phyloP scores from a whole-genome alignment of 2,888 invertebrate genomes.

The Tridacna gigas region DNA sequence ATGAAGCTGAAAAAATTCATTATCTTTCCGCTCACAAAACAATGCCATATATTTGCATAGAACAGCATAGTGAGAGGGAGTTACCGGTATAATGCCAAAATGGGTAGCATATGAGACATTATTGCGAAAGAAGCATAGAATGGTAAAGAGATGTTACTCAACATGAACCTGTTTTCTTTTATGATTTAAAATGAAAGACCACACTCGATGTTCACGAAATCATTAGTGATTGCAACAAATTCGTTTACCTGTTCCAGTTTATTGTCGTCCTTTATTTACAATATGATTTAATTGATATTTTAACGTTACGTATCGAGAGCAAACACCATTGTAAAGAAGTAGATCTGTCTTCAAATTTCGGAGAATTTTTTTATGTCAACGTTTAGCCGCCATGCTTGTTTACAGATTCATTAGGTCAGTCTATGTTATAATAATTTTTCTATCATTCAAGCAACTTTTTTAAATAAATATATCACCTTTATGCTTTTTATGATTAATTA shows the following conservation, averaged over 20 bases:
- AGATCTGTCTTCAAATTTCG: neutral
- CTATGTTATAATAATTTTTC: conserved; percentile 52
- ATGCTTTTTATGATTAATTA: neutral
- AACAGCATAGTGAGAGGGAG: no score
- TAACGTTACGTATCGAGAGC: neutral
- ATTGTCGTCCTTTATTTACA: neutral
- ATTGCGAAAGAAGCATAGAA: no score
- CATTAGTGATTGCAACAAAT: neutral
- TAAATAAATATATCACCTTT: neutral
- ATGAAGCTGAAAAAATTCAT: no score
- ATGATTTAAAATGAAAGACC: neutral
- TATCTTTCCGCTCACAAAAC: no score
- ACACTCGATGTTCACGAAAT: conserved; percentile 1
- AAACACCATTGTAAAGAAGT: neutral
- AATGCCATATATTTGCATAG: no score
- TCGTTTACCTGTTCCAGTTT: neutral
- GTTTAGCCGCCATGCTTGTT: conserved; percentile 79
- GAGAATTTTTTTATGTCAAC: conserved; percentile 44
- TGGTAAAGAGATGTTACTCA: no score
- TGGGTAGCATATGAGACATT: no score
- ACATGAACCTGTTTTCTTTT: neutral
- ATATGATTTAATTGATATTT: neutral
- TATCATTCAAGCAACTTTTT: neutral
- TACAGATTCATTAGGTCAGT: conserved; percentile 60
- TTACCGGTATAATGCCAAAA: no score